Percentiles rank a stretch among this genome's conserved stretches.
Conservation (phyloP, 2,797 vertebrate species). For the Toxotes lorentzi region DNA sequence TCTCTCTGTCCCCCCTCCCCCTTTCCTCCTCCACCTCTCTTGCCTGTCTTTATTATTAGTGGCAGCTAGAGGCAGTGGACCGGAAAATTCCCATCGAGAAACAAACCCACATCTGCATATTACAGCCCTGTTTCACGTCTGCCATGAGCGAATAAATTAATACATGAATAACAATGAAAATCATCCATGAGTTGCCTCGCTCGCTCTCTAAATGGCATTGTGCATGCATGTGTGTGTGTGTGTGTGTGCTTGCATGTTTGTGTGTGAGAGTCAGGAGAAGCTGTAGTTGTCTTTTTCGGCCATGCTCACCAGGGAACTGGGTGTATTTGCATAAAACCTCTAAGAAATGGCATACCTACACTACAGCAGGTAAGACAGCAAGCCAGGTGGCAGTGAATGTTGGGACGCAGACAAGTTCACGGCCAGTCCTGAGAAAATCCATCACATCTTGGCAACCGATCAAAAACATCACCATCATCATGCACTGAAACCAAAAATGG, state of each 20-base stretch:
- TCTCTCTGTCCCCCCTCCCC: background rate
- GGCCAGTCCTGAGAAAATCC: background rate
- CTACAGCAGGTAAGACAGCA: slow-evolving; percentile 15
- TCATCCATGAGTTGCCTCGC: slow-evolving; percentile 71
- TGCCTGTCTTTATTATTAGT: slow-evolving; percentile 85
- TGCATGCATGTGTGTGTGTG: slow-evolving; percentile 44
- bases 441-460: background rate
- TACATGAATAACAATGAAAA: slow-evolving; percentile 88
- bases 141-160: slow-evolving; percentile 86
- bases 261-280: slow-evolving; percentile 23
- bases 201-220: slow-evolving; percentile 72
- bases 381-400: background rate
- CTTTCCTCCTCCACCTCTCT: slow-evolving; percentile 45
- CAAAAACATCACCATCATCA: background rate
- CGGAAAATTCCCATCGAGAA: slow-evolving; percentile 86
- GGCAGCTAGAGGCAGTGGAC: slow-evolving; percentile 83
- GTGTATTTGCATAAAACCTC: slow-evolving; percentile 61
- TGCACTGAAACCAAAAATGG: too few relatives aligned
- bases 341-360: slow-evolving; percentile 34
- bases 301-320: slow-evolving; percentile 19
- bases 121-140: slow-evolving; percentile 81
- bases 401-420: background rate
- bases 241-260: slow-evolving; percentile 28
- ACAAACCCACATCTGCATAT: slow-evolving; percentile 87
- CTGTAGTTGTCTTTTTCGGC: slow-evolving; percentile 42